Conservation (phyloP, 2,797 vertebrate genomes). For the Enteromius thamalakanensis region DNA sequence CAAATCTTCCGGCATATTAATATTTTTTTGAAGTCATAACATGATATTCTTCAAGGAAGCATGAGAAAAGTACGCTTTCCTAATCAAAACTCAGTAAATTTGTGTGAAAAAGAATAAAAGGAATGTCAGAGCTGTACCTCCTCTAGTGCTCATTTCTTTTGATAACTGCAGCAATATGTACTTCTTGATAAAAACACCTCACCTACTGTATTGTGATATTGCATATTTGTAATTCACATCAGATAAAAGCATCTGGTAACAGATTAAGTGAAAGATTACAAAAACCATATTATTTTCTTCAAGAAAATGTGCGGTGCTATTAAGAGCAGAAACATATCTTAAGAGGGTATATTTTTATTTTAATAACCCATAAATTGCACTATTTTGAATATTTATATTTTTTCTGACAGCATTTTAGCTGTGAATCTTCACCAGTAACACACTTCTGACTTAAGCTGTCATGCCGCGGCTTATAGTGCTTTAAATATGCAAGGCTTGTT, state of each 20-base stretch:
- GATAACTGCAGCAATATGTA: no score
- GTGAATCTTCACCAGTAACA: not conserved
- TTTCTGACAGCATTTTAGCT: not conserved
- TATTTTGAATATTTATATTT: not conserved
- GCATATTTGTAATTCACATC: not conserved
- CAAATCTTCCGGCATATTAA: no score
- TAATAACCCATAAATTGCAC: not conserved
- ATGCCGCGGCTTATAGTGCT: not conserved
- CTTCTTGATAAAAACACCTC: not conserved
- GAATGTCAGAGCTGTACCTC: no score
- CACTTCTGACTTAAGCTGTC: conserved; percentile 13
- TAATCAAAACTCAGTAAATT: no score
- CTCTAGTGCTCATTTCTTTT: no score
- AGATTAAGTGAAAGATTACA: not conserved
- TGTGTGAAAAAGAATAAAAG: no score
- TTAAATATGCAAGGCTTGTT: conserved; percentile 14
- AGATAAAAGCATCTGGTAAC: not conserved
- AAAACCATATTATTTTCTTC: not conserved
- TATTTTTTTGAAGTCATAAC: no score
- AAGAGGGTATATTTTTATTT: not conserved
- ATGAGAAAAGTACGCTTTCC: no score
- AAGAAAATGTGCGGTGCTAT: not conserved
- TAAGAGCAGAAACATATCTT: not conserved
- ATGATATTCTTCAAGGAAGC: no score
- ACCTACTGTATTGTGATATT: not conserved